Evolutionary conservation across 1,140 invertebrate genomes (phyloP).

Genomic region (Drosophila tristis): DNA sequence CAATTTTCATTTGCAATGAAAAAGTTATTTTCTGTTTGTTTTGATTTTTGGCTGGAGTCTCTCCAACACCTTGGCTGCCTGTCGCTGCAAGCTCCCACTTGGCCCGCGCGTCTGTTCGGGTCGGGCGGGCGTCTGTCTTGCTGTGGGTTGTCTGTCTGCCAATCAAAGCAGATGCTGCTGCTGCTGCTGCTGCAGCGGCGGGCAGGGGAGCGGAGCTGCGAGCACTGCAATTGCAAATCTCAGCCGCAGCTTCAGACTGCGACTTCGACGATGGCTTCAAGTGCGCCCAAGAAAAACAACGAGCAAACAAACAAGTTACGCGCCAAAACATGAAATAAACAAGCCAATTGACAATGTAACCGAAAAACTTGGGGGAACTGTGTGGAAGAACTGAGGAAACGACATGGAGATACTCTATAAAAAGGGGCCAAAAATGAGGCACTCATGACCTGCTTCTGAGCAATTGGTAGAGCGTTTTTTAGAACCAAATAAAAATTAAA

Average conservation of each 20-base stretch:
- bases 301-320: constrained; percentile 70
- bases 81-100: too few species aligned
- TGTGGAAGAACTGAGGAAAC: background rate
- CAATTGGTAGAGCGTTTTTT: too few species aligned
- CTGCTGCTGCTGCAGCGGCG: constrained; percentile 21
- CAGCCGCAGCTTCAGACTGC: constrained; percentile 10
- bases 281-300: constrained; percentile 33
- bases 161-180: constrained; percentile 54
- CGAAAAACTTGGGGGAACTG: constrained; percentile 10
- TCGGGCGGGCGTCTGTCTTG: constrained; percentile 13
- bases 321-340: constrained; percentile 78
- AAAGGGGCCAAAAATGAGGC: too few species aligned
- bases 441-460: too few species aligned
- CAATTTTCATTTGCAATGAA: constrained; percentile 17
- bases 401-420: constrained; percentile 9
- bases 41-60: too few species aligned
- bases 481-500: too few species aligned
- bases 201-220: background rate
- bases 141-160: constrained; percentile 51
- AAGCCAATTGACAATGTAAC: constrained; percentile 71
- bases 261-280: constrained; percentile 23
- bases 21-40: too few species aligned
- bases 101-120: too few species aligned
- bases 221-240: constrained; percentile 17
- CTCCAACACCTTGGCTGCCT: too few species aligned